phyloP scores from a whole-genome alignment of 1,140 invertebrate species.

The Dufourea novaeangliae region DNA sequence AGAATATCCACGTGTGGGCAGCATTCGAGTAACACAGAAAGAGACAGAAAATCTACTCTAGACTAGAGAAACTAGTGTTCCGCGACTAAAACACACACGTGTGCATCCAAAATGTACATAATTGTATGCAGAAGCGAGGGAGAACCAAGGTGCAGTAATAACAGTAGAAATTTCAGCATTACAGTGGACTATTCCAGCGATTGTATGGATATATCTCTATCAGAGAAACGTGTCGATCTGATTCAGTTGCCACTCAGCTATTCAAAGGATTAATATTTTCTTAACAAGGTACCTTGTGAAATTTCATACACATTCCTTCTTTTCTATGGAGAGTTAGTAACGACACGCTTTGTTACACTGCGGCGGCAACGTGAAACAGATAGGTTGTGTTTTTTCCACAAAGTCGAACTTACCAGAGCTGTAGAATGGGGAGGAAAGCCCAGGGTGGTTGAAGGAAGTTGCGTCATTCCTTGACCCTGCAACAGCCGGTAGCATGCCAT shows the following conservation, averaged over 20 bases:
- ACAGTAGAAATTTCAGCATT: background rate
- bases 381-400: background rate
- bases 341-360: conserved; percentile 14
- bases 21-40: background rate
- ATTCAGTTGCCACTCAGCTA: background rate
- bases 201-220: no score
- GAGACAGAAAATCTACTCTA: background rate
- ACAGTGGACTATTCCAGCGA: background rate
- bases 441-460: conserved; percentile 77
- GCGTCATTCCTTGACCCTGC: conserved; percentile 82
- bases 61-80: background rate
- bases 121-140: conserved; percentile 14
- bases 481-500: conserved; percentile 81
- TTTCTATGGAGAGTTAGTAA: background rate
- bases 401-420: conserved; percentile 76
- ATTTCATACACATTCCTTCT: background rate
- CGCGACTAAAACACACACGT: background rate
- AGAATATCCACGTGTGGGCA: background rate
- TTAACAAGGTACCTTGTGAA: no score
- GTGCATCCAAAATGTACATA: conserved; percentile 24
- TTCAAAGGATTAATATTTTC: no score
- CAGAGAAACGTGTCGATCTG: background rate
- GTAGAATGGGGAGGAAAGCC: conserved; percentile 74
- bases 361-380: conserved; percentile 12
- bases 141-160: background rate